phyloP scores from a whole-genome alignment of 2,888 invertebrate species.

The Seira musarum region DNA sequence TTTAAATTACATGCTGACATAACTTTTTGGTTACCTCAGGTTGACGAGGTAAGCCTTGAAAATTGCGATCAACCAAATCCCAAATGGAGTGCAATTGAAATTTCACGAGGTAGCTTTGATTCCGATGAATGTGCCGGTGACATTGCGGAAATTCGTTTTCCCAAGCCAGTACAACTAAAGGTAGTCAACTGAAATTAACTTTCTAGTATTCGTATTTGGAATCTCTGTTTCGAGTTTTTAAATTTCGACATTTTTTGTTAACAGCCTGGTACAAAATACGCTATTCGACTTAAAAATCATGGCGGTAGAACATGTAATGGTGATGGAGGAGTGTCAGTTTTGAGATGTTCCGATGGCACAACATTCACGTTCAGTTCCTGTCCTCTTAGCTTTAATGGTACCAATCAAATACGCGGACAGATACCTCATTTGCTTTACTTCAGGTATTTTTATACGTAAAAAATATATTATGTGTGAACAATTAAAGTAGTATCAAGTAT shows the following conservation, averaged over 20 bases:
- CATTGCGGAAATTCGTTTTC: conserved; percentile 91
- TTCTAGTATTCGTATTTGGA: too few species aligned
- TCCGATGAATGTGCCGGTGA: conserved; percentile 87
- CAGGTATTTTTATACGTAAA: conserved; percentile 78
- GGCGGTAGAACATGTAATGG: conserved; percentile 96
- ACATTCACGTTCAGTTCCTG: conserved; percentile 92
- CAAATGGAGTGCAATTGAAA: conserved; percentile 89
- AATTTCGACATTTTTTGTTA: neutral
- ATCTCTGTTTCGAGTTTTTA: neutral
- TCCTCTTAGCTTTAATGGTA: conserved; percentile 96
- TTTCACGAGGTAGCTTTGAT: conserved; percentile 86
- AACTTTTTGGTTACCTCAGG: conserved; percentile 35
- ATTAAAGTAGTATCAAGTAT: too few species aligned
- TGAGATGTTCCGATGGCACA: conserved; percentile 94
- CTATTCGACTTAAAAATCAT: conserved; percentile 88
- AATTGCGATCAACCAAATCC: conserved; percentile 71
- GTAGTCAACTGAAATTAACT: conserved; percentile 73
- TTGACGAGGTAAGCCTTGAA: conserved; percentile 60
- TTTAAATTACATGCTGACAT: too few species aligned
- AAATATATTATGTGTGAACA: conserved; percentile 11
- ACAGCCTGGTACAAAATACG: conserved; percentile 82
- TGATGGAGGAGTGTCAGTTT: conserved; percentile 89
- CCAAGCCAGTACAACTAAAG: conserved; percentile 88
- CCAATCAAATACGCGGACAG: conserved; percentile 94
- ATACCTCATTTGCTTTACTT: conserved; percentile 94